Evolutionary conservation across 2,888 invertebrate species (phyloP).

Genomic region (Acholoe squamosa): DNA sequence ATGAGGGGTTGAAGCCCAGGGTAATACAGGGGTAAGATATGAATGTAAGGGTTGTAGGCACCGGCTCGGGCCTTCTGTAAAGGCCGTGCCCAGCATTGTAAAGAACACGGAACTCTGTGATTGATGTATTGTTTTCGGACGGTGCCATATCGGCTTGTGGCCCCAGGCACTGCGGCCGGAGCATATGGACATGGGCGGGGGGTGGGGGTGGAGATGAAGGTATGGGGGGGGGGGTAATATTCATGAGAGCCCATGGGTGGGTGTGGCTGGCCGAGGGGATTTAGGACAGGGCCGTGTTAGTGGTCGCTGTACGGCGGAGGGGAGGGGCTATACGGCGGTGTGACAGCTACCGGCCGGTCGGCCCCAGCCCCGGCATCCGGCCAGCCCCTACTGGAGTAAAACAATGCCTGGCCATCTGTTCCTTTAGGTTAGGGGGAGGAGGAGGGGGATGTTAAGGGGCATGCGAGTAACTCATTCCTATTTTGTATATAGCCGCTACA

Average conservation of each 20-base stretch:
- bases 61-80: neutral
- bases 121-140: slow-evolving; percentile 49
- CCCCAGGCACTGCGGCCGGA: neutral
- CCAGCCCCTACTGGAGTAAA: slow-evolving; percentile 20
- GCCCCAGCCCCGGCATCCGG: neutral
- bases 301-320: neutral
- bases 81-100: neutral
- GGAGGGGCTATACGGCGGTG: slow-evolving; percentile 29
- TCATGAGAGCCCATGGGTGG: slow-evolving; percentile 50
- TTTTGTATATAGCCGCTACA: too few relatives aligned
- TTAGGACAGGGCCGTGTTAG: slow-evolving; percentile 12
- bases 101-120: neutral
- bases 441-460: too few relatives aligned
- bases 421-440: too few relatives aligned
- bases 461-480: too few relatives aligned
- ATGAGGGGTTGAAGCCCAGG: neutral
- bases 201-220: neutral
- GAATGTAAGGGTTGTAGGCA: neutral
- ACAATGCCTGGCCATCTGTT: slow-evolving; percentile 57
- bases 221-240: slow-evolving; percentile 23
- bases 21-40: neutral
- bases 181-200: slow-evolving; percentile 54
- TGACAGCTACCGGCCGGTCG: neutral
- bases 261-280: neutral
- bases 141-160: slow-evolving; percentile 22